These are phyloP conservation scores for Euschistus heros DNA, from an alignment of 1,140 invertebrate genomes.

Conservation along the genomic window DNA sequence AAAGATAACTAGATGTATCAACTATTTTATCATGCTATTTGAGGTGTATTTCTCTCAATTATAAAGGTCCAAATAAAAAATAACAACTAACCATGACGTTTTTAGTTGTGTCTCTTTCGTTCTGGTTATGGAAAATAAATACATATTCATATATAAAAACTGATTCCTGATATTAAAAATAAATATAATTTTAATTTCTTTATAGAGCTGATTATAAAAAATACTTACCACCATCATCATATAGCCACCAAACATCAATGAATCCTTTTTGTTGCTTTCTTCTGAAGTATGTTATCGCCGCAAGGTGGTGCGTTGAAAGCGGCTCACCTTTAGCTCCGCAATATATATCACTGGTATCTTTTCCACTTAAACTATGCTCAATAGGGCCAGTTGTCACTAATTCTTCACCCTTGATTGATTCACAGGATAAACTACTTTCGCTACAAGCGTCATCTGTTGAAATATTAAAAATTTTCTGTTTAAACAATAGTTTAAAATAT, in stretches of 20 bases:
- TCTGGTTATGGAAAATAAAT: too few relatives aligned
- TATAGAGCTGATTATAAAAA: conserved; percentile 27
- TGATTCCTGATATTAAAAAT: conserved; percentile 26
- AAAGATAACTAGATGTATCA: too few relatives aligned
- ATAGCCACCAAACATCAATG: conserved; percentile 62
- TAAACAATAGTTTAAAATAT: background rate
- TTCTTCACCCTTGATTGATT: conserved; percentile 23
- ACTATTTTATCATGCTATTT: too few relatives aligned
- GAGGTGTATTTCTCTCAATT: too few relatives aligned
- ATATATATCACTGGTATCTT: conserved; percentile 19
- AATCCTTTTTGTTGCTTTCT: conserved; percentile 41
- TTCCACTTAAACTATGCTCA: conserved; percentile 6
- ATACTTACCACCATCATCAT: conserved; percentile 49
- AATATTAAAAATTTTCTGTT: background rate
- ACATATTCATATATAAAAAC: too few relatives aligned
- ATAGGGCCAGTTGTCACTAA: background rate
- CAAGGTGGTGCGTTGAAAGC: conserved; percentile 20
- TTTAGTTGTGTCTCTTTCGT: too few relatives aligned
- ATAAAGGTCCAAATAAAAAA: too few relatives aligned
- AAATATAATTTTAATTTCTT: conserved; percentile 28
- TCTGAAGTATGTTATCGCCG: conserved; percentile 35
- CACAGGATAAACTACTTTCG: conserved; percentile 13
- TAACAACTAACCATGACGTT: too few relatives aligned
- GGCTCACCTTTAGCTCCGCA: conserved; percentile 18
- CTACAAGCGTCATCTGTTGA: conserved; percentile 6